Base-by-base conservation (phyloP, 2,113 vertebrate genomes). In the Vireo altiloquus region DNA sequence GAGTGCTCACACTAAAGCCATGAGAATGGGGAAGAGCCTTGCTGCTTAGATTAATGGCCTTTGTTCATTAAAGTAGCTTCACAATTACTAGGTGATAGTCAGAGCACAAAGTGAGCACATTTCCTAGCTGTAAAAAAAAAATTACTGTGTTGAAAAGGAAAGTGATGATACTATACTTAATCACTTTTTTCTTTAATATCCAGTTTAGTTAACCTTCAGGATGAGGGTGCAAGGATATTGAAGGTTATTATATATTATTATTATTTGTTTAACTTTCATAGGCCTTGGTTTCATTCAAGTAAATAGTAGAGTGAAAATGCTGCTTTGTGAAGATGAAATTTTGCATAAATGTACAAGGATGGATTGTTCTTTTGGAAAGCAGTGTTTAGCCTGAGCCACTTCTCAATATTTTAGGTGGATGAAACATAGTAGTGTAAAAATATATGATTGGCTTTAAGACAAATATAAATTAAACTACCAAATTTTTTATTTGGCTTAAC, bases 61-160 rank as follows among this genome's bases (percentile, higher is more conserved):
- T 95, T 76, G 78, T 79, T 92, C 78, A 3, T 89, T 79, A 82
- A 85, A 90, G 66, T 47, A 94, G 46, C 49, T 92, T 87, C 35
- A 42, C 57, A 50, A 31, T 83, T 90, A 49, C 12, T 49, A 72
- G 78, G 74, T 84, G 74, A 54, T 60, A 61, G 28, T 75, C 35
- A 69, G 52, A 87, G 47, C 60, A 47, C 28, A 69, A 70, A 89
- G 61, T 47, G 70, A 81, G 53, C 33, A 68, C n/a, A 49, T 61
- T 63, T 60, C 49, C 54, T 60, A 53, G 33, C 77, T 89, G 46
- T 42, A 79, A 54, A 46, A 59, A 68, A n/a, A 40, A 17, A 47
- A 52, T 46, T 63, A 40, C 53, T 75, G 7, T 71, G 17, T 54
- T 61, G 19, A 39, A 92, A 82, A 86, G 21, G 21, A 44, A 84